phyloP scores from a whole-genome alignment of 2,797 vertebrate genomes.

The Bovichtus variegatus region DNA sequence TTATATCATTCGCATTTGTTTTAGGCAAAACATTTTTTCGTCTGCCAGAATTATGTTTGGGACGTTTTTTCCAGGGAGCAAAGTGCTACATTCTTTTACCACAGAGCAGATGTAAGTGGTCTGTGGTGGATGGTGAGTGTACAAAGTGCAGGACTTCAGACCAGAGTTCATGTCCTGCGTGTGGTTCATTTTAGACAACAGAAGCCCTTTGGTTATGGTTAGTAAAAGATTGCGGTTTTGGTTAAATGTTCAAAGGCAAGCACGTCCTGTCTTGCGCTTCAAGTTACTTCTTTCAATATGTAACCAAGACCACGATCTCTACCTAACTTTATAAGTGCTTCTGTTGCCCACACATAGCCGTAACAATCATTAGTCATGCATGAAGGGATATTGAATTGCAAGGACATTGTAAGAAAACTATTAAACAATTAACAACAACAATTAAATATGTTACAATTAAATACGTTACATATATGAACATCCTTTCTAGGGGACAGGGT shows the following conservation, averaged over 20 bases:
- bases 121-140: rapidly evolving
- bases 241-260: neutral
- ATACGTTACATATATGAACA: neutral
- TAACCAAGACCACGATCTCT: neutral
- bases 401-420: neutral
- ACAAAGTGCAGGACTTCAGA: neutral
- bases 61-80: neutral
- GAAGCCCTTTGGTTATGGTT: neutral
- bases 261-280: neutral
- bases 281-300: neutral
- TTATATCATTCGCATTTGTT: neutral
- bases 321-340: neutral
- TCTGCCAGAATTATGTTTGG: neutral
- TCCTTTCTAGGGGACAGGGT: neutral
- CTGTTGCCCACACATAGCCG: neutral
- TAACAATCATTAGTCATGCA: neutral
- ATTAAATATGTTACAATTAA: too few species aligned
- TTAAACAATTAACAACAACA: too few species aligned
- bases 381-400: neutral
- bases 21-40: neutral
- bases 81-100: neutral
- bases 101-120: too few species aligned
- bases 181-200: neutral
- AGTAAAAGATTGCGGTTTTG: neutral
- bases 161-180: neutral